Base-by-base conservation (phyloP, 2,797 vertebrate species). In the Lemur catta region DNA sequence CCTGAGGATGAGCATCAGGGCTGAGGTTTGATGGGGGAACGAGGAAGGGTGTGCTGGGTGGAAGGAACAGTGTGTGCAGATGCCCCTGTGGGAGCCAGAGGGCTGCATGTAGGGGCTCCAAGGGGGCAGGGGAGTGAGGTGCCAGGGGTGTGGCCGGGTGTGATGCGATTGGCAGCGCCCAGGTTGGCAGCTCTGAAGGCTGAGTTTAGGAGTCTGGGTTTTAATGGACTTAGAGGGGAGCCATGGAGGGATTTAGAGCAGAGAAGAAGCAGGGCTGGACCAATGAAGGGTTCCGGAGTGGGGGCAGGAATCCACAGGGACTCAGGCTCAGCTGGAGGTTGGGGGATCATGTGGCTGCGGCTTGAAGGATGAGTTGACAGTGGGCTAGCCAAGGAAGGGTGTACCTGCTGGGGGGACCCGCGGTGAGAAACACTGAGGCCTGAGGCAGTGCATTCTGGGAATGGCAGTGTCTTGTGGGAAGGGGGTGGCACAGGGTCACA, bases 61-160 rank as follows among this genome's bases (percentile, higher is more conserved):
- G 35, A 35, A 80, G 80, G 67, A 65, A 30, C 24, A 12, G n/a
- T 0, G 0, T 12, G 38, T 24, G 17, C 43, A 50, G 0, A 35
- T 41, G 6, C 7, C 10, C 59, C 11, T 18, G 0, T 17, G 33
- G 33, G 92, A 52, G 55, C 75, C 30, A 7, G 28, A 50, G 22
- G 11, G 26, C 65, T 6, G 24, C 11, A 72, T 11, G 18, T 7
- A 4, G 20, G 33, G 52, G 30, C 2, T 11, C 35, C 35, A 15
- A 2, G 0, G 0, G 24, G 52, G 7, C 15, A 20, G 30, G 4
- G 6, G 15, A 61, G 28, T 35, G 24, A 30, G 76, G 33, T 1
- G 0, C 65, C 33, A 4, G 30, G 33, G 10, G 6, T 26, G 14
- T 7, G 0, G 0, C 35, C 0, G 14, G 7, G 50, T 2, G 0